Percentiles rank a stretch among this genome's conserved stretches.
These are phyloP conservation scores for Petaurus breviceps DNA, from an alignment of 2,113 vertebrate species.

Conservation along the genomic window DNA sequence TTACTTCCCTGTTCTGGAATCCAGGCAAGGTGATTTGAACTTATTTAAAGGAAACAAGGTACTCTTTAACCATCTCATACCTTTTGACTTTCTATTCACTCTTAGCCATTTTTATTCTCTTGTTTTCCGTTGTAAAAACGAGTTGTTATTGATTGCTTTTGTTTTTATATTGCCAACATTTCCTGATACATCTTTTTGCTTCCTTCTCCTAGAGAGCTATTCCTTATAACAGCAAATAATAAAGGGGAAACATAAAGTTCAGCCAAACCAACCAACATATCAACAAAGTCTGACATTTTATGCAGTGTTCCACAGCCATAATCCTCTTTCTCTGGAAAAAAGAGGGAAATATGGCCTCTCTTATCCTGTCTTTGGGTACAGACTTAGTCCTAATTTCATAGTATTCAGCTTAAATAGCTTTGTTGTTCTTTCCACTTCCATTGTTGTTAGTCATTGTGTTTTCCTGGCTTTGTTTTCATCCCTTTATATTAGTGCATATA, in stretches of 20 bases:
- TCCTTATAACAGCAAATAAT: no score
- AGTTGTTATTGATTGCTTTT: background rate
- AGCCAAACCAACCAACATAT: background rate
- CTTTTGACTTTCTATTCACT: background rate
- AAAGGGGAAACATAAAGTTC: background rate
- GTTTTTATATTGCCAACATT: background rate
- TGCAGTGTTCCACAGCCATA: background rate
- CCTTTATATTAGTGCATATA: background rate
- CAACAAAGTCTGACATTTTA: background rate
- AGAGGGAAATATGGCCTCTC: no score
- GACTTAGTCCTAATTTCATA: no score
- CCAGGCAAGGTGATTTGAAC: background rate
- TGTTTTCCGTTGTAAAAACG: background rate
- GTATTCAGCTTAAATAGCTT: no score
- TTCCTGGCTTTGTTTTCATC: background rate
- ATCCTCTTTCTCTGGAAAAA: no score
- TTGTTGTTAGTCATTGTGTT: background rate
- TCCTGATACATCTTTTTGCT: background rate
- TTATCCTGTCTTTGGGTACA: no score
- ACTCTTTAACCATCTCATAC: background rate
- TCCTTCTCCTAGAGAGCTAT: no score
- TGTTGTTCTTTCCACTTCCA: background rate
- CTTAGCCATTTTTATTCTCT: background rate
- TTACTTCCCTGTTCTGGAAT: background rate
- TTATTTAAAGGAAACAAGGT: background rate